phyloP scores from a whole-genome alignment of 2,113 vertebrate species.

The Cettia cetti region DNA sequence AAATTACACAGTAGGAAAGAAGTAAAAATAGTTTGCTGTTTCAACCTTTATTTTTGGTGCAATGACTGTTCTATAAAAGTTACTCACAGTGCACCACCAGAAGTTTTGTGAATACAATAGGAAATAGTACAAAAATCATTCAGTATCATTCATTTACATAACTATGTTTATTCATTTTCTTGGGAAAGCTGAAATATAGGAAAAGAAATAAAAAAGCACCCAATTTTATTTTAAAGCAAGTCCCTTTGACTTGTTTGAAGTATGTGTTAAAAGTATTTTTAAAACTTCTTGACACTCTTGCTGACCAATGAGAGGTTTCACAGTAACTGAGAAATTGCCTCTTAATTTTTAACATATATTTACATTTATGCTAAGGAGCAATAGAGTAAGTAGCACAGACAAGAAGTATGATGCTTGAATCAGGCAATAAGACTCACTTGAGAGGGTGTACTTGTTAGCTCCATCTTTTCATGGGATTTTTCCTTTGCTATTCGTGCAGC shows the following conservation, averaged over 20 bases:
- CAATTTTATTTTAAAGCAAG: neutral
- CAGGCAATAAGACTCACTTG: slow-evolving; percentile 78
- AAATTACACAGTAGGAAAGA: neutral
- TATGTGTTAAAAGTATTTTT: neutral
- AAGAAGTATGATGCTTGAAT: neutral
- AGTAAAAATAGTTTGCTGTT: neutral
- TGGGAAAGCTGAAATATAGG: neutral
- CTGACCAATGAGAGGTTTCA: neutral
- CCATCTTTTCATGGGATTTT: slow-evolving; percentile 97
- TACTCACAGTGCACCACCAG: neutral
- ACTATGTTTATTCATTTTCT: neutral
- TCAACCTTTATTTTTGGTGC: neutral
- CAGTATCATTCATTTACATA: neutral
- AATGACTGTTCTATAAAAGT: neutral
- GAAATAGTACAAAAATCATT: neutral
- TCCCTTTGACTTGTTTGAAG: neutral
- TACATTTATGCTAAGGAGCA: neutral
- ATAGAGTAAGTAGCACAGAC: neutral
- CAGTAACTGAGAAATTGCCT: neutral
- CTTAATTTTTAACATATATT: neutral
- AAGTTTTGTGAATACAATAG: neutral
- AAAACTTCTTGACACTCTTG: neutral
- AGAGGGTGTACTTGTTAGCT: slow-evolving; percentile 94
- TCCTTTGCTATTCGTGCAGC: slow-evolving; percentile 94
- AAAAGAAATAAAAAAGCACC: neutral